Evolutionary conservation across 2,113 vertebrate species (phyloP).

Genomic region (Nesospiza acunhae): DNA sequence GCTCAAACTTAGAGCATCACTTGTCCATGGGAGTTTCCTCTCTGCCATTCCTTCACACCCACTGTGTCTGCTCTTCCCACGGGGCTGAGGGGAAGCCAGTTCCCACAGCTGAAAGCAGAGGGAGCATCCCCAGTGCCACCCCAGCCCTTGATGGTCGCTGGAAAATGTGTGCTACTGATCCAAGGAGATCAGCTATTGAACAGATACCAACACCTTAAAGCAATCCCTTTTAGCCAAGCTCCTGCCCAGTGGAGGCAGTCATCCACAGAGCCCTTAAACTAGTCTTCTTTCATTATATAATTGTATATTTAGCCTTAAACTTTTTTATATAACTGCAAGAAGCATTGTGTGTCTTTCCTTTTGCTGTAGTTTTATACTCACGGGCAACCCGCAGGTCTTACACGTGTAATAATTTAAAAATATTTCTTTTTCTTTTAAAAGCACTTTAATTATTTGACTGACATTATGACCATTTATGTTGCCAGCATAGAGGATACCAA

Average conservation of each 20-base stretch:
- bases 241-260: neutral
- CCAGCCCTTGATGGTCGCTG: neutral
- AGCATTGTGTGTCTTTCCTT: neutral
- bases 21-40: neutral
- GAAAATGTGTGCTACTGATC: accelerated
- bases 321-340: neutral
- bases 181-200: neutral
- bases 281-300: neutral
- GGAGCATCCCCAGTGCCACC: neutral
- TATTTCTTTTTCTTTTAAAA: neutral
- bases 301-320: neutral
- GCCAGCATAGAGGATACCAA: neutral
- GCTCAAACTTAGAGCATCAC: neutral
- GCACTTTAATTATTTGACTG: neutral
- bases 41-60: neutral
- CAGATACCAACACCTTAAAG: neutral
- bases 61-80: accelerated
- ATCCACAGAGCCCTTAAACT: neutral
- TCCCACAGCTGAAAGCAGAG: neutral
- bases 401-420: neutral
- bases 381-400: neutral
- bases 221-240: neutral
- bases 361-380: neutral
- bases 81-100: accelerated
- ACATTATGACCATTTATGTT: neutral